Percentiles rank a stretch among this genome's conserved stretches.
Conservation (phyloP, 2,888 invertebrate genomes). For the Phaonia tiefii region DNA sequence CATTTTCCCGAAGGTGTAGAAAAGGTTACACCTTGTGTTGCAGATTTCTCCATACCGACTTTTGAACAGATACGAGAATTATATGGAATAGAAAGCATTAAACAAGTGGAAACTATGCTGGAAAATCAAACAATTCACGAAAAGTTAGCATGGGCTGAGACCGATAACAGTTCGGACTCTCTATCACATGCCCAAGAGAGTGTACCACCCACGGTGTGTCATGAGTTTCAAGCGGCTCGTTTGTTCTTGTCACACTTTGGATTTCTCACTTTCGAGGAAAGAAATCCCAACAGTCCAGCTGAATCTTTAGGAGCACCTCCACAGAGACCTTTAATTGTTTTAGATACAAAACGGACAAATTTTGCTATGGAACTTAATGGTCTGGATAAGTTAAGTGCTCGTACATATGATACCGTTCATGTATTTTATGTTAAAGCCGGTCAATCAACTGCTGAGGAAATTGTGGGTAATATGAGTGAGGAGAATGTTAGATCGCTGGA, state of each 20-base stretch:
- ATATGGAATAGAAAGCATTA: constrained; percentile 81
- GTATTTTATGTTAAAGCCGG: constrained; percentile 96
- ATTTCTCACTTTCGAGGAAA: constrained; percentile 85
- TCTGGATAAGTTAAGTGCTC: constrained; percentile 92
- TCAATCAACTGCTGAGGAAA: constrained; percentile 88
- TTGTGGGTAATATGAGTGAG: constrained; percentile 83
- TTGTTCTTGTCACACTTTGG: constrained; percentile 98
- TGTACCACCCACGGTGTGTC: constrained; percentile 89
- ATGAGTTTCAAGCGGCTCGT: constrained; percentile 97
- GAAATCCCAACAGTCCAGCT: constrained; percentile 78
- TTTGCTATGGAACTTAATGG: constrained; percentile 90
- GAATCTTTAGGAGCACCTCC: constrained; percentile 75
- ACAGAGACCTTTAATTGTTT: constrained; percentile 77
- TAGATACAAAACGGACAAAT: constrained; percentile 82
- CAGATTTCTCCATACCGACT: constrained; percentile 95
- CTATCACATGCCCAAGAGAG: constrained; percentile 86
- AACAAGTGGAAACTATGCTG: constrained; percentile 86
- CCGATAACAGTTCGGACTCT: constrained; percentile 79
- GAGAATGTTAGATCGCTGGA: constrained; percentile 79
- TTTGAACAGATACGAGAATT: constrained; percentile 87
- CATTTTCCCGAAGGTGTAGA: constrained; percentile 91
- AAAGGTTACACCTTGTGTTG: constrained; percentile 89
- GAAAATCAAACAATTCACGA: constrained; percentile 86
- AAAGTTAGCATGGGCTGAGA: constrained; percentile 82
- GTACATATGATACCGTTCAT: constrained; percentile 95